Evolutionary conservation across 2,797 vertebrate genomes (phyloP).

Genomic region (Parauchenoglanis punctatus): DNA sequence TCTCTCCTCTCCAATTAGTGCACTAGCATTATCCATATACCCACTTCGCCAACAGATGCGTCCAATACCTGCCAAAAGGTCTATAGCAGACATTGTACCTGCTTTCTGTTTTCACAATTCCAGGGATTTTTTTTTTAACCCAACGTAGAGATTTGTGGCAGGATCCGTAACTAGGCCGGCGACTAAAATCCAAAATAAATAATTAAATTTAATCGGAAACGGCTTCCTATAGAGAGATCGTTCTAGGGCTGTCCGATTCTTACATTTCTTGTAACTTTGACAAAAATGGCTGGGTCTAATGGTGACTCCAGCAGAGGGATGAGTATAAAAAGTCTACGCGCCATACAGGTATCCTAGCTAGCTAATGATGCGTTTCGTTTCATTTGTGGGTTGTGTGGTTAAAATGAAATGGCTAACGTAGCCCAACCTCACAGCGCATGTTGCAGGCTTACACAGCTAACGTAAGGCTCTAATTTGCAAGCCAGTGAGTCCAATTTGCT

Average conservation of each 20-base stretch:
- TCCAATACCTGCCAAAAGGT: conserved; percentile 15
- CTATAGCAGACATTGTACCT: conserved; percentile 5
- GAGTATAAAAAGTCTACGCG: not conserved
- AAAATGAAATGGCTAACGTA: not conserved
- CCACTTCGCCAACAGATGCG: conserved; percentile 41
- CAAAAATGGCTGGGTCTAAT: not conserved
- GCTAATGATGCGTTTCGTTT: not conserved
- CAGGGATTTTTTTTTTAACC: not conserved
- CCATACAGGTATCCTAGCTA: not conserved
- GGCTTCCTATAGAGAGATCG: not conserved
- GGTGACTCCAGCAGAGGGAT: not conserved
- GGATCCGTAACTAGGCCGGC: not conserved
- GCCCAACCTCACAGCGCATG: not conserved
- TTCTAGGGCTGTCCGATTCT: not conserved
- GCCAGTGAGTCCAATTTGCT: no score
- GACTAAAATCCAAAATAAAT: not conserved
- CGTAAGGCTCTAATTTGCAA: not conserved
- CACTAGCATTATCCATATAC: conserved; percentile 30
- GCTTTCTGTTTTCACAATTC: not conserved
- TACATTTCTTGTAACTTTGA: not conserved
- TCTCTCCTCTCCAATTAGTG: conserved; percentile 47
- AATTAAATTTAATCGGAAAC: not conserved
- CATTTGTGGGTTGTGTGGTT: no score
- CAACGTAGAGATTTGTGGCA: not conserved
- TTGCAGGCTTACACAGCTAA: not conserved